Conservation (phyloP, 2,888 invertebrate species). For the Labia minor region DNA sequence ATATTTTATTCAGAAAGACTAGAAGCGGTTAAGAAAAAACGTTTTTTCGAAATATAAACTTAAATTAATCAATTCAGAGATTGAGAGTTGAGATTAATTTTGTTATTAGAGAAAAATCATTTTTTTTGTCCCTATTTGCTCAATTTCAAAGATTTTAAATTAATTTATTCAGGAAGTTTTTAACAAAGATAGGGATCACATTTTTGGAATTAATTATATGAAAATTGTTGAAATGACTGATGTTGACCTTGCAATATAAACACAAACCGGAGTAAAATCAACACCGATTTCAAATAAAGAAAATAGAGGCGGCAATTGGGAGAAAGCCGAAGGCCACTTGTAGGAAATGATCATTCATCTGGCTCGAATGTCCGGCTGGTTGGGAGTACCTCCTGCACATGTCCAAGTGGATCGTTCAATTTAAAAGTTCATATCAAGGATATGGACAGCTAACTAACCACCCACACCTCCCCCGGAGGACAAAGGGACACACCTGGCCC, state of each 20-base stretch:
- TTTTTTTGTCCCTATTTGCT: neutral
- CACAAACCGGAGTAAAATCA: no score
- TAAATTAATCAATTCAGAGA: no score
- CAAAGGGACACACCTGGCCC: slow-evolving; percentile 1
- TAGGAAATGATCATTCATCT: no score
- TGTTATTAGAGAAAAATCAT: neutral
- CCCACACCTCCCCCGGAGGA: neutral
- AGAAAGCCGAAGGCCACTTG: no score
- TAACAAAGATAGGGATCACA: neutral
- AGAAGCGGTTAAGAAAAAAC: no score
- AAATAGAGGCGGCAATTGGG: no score
- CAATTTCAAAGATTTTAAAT: neutral
- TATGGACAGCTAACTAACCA: neutral
- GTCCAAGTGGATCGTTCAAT: neutral
- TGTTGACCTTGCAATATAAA: neutral
- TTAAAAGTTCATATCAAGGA: neutral
- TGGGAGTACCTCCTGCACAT: neutral
- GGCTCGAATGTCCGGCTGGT: no score
- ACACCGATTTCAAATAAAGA: no score
- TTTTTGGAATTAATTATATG: neutral
- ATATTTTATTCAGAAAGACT: no score
- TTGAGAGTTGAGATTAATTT: no score
- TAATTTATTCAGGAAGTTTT: slow-evolving; percentile 13
- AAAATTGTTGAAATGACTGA: neutral
- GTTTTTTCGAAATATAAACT: no score